Conservation (phyloP, 1,140 invertebrate genomes). For the Drosophila malerkotliana region DNA sequence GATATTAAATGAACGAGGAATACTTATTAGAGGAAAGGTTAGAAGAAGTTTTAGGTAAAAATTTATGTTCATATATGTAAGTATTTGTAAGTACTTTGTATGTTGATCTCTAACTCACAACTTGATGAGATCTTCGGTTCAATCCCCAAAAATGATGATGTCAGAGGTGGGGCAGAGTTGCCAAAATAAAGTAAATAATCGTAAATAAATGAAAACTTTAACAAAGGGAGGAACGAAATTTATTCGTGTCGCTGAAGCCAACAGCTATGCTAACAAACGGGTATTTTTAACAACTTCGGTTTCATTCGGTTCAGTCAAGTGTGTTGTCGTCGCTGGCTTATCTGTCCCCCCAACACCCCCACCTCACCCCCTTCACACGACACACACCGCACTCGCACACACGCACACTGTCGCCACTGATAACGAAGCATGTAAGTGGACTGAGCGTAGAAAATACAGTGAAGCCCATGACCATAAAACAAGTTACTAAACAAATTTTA, state of each 20-base stretch:
- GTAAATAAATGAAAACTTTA: constrained; percentile 17
- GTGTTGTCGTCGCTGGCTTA: constrained; percentile 56
- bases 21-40: no score
- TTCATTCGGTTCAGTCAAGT: constrained; percentile 25
- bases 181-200: constrained; percentile 19
- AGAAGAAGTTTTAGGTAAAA: no score
- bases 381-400: constrained; percentile 7
- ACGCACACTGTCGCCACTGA: constrained; percentile 27
- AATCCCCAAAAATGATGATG: constrained; percentile 16
- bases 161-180: constrained; percentile 18
- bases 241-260: constrained; percentile 14
- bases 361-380: neutral
- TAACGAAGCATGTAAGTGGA: constrained; percentile 42
- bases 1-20: no score
- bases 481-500: neutral
- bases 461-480: neutral
- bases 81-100: neutral
- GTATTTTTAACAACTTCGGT: constrained; percentile 43
- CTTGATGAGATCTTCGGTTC: neutral
- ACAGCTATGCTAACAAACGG: constrained; percentile 42
- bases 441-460: constrained; percentile 29
- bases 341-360: constrained; percentile 21
- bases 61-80: neutral
- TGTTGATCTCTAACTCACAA: neutral
- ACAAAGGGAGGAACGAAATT: constrained; percentile 17